phyloP scores from a whole-genome alignment of 2,797 vertebrate species.

The Rallus crepitans region DNA sequence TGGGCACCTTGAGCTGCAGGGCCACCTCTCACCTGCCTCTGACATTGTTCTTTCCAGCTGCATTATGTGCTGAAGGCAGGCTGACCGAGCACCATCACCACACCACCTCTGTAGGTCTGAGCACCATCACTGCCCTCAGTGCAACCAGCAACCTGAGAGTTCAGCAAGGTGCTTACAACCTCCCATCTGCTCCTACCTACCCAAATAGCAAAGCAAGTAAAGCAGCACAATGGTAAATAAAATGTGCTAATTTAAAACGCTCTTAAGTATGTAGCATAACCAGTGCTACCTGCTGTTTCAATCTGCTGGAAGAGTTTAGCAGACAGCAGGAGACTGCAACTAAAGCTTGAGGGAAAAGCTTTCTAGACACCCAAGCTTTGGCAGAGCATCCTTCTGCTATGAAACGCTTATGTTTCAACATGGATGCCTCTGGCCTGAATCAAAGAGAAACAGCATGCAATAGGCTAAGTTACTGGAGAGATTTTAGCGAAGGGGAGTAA shows the following conservation, averaged over 20 bases:
- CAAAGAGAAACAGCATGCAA: slow-evolving; percentile 41
- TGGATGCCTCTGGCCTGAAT: slow-evolving; percentile 26
- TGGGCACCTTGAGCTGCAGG: background rate
- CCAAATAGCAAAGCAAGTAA: background rate
- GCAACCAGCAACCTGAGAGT: fast-evolving
- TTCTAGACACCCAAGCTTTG: slow-evolving; percentile 54
- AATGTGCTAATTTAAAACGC: slow-evolving; percentile 68
- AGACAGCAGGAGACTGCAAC: slow-evolving; percentile 60
- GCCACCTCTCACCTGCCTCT: background rate
- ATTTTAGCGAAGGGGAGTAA: slow-evolving; percentile 24
- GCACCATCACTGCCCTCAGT: background rate
- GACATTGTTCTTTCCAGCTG: fast-evolving
- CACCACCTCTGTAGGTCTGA: background rate
- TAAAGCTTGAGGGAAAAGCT: slow-evolving; percentile 57
- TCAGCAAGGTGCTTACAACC: background rate
- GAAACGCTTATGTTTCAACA: slow-evolving; percentile 30
- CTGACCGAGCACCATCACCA: background rate
- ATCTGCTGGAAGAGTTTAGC: slow-evolving; percentile 69
- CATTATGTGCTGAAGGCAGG: fast-evolving
- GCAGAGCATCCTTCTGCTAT: background rate
- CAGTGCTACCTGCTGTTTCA: slow-evolving; percentile 63
- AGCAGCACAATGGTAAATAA: slow-evolving; percentile 54
- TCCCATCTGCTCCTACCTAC: background rate
- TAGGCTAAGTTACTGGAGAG: slow-evolving; percentile 25
- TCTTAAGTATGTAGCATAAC: slow-evolving; percentile 65